These are phyloP conservation scores for Thryonomys swinderianus DNA, from an alignment of 2,113 vertebrate species.

Conservation along the genomic window DNA sequence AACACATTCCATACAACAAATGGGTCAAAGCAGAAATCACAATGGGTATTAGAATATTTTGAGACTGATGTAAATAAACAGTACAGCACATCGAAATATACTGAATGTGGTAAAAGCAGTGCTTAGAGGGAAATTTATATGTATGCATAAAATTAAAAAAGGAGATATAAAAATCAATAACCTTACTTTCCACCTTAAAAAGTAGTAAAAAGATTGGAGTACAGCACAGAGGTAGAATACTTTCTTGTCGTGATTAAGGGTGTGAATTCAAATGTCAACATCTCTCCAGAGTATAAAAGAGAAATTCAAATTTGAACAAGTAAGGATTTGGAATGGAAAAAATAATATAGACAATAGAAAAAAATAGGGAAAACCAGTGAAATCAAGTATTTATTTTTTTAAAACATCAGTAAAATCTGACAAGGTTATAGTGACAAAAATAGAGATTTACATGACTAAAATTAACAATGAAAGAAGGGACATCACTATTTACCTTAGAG, in stretches of 20 bases:
- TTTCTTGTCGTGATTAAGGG: not conserved
- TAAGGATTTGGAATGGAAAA: conserved; percentile 14
- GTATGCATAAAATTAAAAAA: not conserved
- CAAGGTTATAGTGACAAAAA: no score
- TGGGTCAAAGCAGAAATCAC: not conserved
- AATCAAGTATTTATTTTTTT: not conserved
- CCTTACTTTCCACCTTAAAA: not conserved
- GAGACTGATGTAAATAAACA: not conserved
- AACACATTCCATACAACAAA: not conserved
- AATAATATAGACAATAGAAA: not conserved
- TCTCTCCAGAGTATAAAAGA: not conserved
- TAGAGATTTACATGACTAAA: no score
- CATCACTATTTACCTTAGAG: not conserved
- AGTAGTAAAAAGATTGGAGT: not conserved
- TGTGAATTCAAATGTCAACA: not conserved
- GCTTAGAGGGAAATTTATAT: not conserved
- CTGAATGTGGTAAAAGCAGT: not conserved
- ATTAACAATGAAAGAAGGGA: not conserved
- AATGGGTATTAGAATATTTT: not conserved
- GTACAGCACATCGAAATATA: not conserved
- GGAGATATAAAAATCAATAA: not conserved
- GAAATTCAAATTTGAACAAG: conserved; percentile 14
- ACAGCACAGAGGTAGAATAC: not conserved
- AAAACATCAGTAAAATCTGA: not conserved
- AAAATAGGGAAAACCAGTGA: not conserved